Evolutionary conservation across 2,113 vertebrate genomes (phyloP).

Genomic region (Carollia perspicillata): DNA sequence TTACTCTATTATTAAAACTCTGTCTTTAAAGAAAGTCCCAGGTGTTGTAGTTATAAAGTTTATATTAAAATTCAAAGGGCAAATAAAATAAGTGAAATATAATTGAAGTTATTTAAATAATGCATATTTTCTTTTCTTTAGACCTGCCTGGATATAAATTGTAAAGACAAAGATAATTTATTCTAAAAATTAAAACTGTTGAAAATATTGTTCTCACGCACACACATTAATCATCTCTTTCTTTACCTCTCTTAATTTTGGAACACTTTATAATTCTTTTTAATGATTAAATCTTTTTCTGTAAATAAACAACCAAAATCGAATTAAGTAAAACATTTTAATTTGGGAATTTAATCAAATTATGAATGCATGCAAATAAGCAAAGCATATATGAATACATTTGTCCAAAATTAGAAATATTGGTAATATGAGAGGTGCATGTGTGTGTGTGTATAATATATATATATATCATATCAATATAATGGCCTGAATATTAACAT

Average conservation of each 20-base stretch:
- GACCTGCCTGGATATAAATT: slow-evolving; percentile 60
- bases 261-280: background rate
- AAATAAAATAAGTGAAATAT: slow-evolving; percentile 80
- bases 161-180: slow-evolving; percentile 28
- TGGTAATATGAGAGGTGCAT: background rate
- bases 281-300: background rate
- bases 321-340: background rate
- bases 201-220: background rate
- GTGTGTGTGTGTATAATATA: too few relatives aligned
- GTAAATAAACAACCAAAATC: background rate
- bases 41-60: slow-evolving; percentile 73
- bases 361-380: background rate
- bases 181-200: background rate
- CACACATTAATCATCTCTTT: background rate
- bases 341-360: background rate
- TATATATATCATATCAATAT: background rate
- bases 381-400: background rate
- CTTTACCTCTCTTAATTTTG: background rate
- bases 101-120: slow-evolving; percentile 78
- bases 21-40: slow-evolving; percentile 74
- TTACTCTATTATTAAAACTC: slow-evolving; percentile 78
- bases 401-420: background rate
- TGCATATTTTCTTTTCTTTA: slow-evolving; percentile 56
- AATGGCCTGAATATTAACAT: background rate
- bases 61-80: slow-evolving; percentile 82